phyloP scores from a whole-genome alignment of 1,140 invertebrate genomes.

The Panonychus citri region DNA sequence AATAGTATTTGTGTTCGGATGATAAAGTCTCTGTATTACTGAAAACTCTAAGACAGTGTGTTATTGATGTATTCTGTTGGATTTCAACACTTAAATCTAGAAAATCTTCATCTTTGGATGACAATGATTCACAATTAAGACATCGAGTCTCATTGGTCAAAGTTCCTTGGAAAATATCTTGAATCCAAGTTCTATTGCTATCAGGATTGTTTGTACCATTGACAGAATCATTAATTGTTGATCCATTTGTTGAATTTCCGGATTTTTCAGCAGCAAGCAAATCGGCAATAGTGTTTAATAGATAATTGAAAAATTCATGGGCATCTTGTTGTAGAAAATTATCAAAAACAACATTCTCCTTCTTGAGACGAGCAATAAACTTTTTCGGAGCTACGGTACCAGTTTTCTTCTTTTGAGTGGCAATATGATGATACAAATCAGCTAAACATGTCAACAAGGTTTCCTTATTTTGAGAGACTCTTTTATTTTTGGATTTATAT shows the following conservation, averaged over 20 bases:
- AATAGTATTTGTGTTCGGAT: slow-evolving; percentile 98
- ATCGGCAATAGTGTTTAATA: slow-evolving; percentile 59
- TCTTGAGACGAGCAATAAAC: slow-evolving; percentile 87
- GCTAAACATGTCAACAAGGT: slow-evolving; percentile 89
- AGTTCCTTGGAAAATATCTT: slow-evolving; percentile 98
- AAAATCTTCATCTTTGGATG: slow-evolving; percentile 87
- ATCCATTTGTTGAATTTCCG: neutral
- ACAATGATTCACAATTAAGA: slow-evolving; percentile 69
- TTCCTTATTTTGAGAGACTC: slow-evolving; percentile 54
- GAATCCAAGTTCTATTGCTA: slow-evolving; percentile 78
- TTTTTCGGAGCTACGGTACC: slow-evolving; percentile 98
- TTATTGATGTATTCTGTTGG: slow-evolving; percentile 97
- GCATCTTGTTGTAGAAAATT: slow-evolving; percentile 99
- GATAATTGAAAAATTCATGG: slow-evolving; percentile 96
- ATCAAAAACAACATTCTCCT: slow-evolving; percentile 99
- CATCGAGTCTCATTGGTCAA: slow-evolving; percentile 96
- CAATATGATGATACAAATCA: slow-evolving; percentile 95
- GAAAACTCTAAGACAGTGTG: slow-evolving; percentile 88
- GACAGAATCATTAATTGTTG: neutral
- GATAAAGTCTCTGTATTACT: slow-evolving; percentile 97
- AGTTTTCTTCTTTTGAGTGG: slow-evolving; percentile 97
- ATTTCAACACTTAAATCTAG: slow-evolving; percentile 90
- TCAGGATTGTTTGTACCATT: neutral
- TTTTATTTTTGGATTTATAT: slow-evolving; percentile 90
- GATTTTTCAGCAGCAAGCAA: slow-evolving; percentile 28